These are phyloP conservation scores for Drosophila nr. fundita DNA, from an alignment of 2,888 invertebrate genomes.

Conservation along the genomic window DNA sequence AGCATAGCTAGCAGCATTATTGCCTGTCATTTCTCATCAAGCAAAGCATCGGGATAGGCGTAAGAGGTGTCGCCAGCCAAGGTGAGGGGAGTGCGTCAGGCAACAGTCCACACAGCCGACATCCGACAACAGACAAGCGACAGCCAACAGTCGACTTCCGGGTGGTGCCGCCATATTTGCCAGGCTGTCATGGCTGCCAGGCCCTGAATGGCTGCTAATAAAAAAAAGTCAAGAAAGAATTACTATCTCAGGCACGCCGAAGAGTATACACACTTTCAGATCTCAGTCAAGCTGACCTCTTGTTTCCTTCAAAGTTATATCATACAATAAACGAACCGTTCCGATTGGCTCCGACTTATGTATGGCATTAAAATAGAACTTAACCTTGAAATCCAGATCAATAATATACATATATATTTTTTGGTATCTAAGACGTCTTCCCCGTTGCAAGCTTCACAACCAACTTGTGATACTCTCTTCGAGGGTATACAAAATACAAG, in stretches of 20 bases:
- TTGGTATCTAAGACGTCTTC: not conserved
- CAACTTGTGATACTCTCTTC: not conserved
- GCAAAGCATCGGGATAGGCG: conserved; percentile 21
- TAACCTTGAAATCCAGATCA: too few species aligned
- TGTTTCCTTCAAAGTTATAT: not conserved
- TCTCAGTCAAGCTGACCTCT: not conserved
- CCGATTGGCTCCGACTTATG: not conserved
- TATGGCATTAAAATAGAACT: not conserved
- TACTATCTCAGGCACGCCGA: not conserved
- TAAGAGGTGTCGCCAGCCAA: not conserved
- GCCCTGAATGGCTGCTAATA: conserved; percentile 73
- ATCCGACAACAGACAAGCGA: conserved; percentile 29
- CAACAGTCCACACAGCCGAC: conserved; percentile 40
- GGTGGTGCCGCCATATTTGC: conserved; percentile 76
- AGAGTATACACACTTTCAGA: not conserved
- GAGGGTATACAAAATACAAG: conserved; percentile 25
- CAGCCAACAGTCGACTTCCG: conserved; percentile 69
- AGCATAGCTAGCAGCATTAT: conserved; percentile 73
- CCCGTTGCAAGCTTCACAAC: not conserved
- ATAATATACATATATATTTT: too few species aligned
- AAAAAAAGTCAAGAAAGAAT: conserved; percentile 41
- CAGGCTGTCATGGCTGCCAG: conserved; percentile 62
- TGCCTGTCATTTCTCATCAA: conserved; percentile 81
- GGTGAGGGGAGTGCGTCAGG: conserved; percentile 12
- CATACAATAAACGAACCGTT: not conserved